Percentiles rank a stretch among this genome's conserved stretches.
Conservation (phyloP, 2,888 invertebrate genomes). For the Bhutanitis thaidina region DNA sequence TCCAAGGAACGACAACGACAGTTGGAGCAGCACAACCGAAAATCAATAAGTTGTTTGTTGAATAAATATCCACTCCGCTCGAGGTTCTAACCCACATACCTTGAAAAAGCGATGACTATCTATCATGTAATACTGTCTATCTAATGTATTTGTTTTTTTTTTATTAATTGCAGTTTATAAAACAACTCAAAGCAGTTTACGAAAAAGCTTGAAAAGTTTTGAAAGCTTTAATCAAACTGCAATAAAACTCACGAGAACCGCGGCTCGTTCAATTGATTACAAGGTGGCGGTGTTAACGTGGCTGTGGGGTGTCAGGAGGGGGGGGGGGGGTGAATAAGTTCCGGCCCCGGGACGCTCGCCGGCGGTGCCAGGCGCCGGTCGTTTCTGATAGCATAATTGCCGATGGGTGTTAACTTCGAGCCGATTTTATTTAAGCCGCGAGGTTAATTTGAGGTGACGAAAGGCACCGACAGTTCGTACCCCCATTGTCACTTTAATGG, state of each 20-base stretch:
- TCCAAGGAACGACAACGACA: too few relatives aligned
- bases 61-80: too few relatives aligned
- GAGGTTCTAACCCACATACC: too few relatives aligned
- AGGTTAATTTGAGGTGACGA: slow-evolving; percentile 31
- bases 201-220: neutral
- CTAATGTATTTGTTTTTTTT: too few relatives aligned
- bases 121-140: too few relatives aligned
- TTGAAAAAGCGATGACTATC: too few relatives aligned
- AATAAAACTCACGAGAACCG: neutral
- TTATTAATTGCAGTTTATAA: too few relatives aligned
- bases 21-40: too few relatives aligned
- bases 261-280: neutral
- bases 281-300: neutral
- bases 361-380: slow-evolving; percentile 24
- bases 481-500: slow-evolving; percentile 7
- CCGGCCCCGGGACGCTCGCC: neutral
- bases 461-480: neutral
- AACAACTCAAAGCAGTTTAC: too few relatives aligned
- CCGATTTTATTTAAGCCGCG: slow-evolving; percentile 29
- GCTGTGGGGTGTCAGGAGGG: neutral
- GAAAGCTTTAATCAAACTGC: neutral
- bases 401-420: slow-evolving; percentile 45
- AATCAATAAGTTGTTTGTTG: too few relatives aligned
- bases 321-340: neutral
- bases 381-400: slow-evolving; percentile 34